Base-by-base conservation (phyloP, 2,797 vertebrate genomes). In the Pelochelys cantorii region DNA sequence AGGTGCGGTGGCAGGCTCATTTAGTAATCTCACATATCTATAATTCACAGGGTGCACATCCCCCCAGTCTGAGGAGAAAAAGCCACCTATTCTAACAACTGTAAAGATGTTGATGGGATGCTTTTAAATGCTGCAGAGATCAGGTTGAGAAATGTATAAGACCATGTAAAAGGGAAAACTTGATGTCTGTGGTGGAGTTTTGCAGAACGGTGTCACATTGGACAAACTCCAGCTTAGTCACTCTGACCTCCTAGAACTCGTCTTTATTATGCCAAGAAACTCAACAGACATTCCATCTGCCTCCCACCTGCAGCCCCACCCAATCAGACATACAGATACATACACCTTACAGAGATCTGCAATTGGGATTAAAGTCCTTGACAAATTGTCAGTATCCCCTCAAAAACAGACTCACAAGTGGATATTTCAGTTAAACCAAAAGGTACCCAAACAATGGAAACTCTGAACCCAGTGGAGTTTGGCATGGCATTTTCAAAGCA, bases 71-170 rank as follows among this genome's bases (percentile, higher is more conserved):
- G 23, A 85, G 53, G 34, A 90, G 42, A 93, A 56, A 31, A 78
- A 55, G 34, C 11, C 81, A 60, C 52, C 1, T 5, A 5, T 79
- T 92, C 59, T 84, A 77, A 82, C 25, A 65, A 84, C 87, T 34
- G 52, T 23, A 83, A 83, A 56, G 52, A 83, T 82, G 90, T 82
- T 84, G 92, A 25, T 23, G 31, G 54, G 91, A 55, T 5, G 92
- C 14, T 37, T 31, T 92, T 7, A 71, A 57, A 29, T 6, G 89
- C 59, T 65, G 48, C 37, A 84, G 34, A 88, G 42, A 92, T 23
- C 77, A 91, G 87, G 68, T 31, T 81, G 84, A 91, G 79, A 86
- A 93, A 85, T 87, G 5, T 11, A 91, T 53, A 84, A 79, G 79
- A 95, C 86, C 2, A 52, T 65, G 68, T 87, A 81, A 86, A 88